Evolutionary conservation across 2,888 invertebrate species (phyloP).

Genomic region (Agrochola lota): DNA sequence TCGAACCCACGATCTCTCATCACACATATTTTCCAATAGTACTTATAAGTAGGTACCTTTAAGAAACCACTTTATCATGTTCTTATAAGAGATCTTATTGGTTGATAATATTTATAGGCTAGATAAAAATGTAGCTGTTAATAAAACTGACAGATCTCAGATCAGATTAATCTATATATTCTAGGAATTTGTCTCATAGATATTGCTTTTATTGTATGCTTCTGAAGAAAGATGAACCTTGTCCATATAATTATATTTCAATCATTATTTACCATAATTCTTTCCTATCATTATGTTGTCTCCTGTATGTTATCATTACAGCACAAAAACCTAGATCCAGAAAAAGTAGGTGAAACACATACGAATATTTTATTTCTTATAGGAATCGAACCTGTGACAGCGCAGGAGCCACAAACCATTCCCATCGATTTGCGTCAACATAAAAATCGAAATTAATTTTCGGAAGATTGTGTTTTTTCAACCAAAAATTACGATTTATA

Average conservation of each 20-base stretch:
- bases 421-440: slow-evolving; percentile 2
- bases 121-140: slow-evolving; percentile 49
- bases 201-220: background rate
- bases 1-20: background rate
- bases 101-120: slow-evolving; percentile 34
- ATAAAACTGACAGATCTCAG: slow-evolving; percentile 27
- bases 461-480: slow-evolving; percentile 36
- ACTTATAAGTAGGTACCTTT: background rate
- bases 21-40: background rate
- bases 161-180: slow-evolving; percentile 33
- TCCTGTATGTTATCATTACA: background rate
- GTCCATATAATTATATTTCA: background rate
- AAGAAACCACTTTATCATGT: slow-evolving; percentile 35
- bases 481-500: slow-evolving; percentile 47
- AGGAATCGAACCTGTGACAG: background rate
- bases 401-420: too few relatives aligned
- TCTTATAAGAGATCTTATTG: slow-evolving; percentile 43
- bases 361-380: background rate
- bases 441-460: slow-evolving; percentile 35
- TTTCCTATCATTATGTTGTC: background rate
- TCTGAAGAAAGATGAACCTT: background rate
- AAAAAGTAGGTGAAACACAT: background rate
- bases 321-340: too few relatives aligned
- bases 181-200: slow-evolving; percentile 16
- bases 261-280: fast-evolving